These are phyloP conservation scores for Hypomecis punctinalis DNA, from an alignment of 2,888 invertebrate species.

Conservation along the genomic window DNA sequence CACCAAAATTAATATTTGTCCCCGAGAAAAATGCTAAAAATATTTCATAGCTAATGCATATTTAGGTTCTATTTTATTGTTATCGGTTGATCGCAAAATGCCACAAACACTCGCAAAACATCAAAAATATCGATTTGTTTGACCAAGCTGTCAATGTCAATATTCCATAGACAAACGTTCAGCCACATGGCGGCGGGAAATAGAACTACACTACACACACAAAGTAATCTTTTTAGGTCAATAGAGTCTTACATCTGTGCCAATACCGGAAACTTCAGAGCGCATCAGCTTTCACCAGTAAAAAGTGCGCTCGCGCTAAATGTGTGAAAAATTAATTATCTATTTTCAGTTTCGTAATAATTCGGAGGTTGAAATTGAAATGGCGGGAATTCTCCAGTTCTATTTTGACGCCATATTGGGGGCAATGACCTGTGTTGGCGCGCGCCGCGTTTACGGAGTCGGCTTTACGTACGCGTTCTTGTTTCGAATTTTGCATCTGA, in stretches of 20 bases:
- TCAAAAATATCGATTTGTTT: no score
- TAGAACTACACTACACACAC: no score
- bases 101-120: no score
- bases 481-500: constrained; percentile 58
- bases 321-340: constrained; percentile 40
- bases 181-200: no score
- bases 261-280: constrained; percentile 26
- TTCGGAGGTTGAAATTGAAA: constrained; percentile 77
- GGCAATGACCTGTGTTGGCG: constrained; percentile 72
- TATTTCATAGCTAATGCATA: no score
- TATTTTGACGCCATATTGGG: constrained; percentile 82
- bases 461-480: constrained; percentile 53
- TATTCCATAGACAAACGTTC: no score
- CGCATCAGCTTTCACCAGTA: constrained; percentile 39
- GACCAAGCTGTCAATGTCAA: no score
- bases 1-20: no score
- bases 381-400: constrained; percentile 81
- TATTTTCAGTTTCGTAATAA: constrained; percentile 62
- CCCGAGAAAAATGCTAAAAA: no score
- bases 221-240: constrained; percentile 15
- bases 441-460: constrained; percentile 59
- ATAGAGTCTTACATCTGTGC: constrained; percentile 3
- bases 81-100: no score
- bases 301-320: constrained; percentile 26
- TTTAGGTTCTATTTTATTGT: no score